phyloP scores from a whole-genome alignment of 2,113 vertebrate genomes.

The Climacteris rufus region DNA sequence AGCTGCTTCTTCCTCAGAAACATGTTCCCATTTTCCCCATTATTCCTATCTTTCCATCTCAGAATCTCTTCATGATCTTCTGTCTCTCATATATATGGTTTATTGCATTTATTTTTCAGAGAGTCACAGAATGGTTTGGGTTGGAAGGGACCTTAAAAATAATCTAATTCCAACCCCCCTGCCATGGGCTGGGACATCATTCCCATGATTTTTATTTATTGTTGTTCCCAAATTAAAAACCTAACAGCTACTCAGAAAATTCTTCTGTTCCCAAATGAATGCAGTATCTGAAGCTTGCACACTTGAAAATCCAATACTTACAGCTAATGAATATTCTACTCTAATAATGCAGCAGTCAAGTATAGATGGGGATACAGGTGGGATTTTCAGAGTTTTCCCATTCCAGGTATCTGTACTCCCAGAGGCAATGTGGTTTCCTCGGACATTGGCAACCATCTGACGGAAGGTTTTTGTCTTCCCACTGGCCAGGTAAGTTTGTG shows the following conservation, averaged over 20 bases:
- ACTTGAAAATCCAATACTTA: conserved; percentile 57
- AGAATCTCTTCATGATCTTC: neutral
- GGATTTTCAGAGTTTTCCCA: conserved; percentile 81
- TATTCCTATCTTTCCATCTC: neutral
- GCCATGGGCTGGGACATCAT: neutral
- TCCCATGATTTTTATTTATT: neutral
- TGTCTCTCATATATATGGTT: neutral
- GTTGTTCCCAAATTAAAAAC: neutral
- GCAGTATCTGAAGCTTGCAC: neutral
- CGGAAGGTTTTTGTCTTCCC: conserved; percentile 78
- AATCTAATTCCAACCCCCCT: neutral
- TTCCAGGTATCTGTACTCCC: conserved; percentile 82
- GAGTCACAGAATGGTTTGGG: neutral
- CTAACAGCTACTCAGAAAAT: neutral
- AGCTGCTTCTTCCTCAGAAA: neutral
- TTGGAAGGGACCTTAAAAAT: neutral
- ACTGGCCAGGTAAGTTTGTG: conserved; percentile 78
- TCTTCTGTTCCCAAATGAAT: neutral
- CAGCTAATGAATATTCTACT: conserved; percentile 82
- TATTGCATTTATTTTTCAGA: neutral
- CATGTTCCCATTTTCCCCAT: neutral
- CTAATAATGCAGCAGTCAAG: conserved; percentile 82
- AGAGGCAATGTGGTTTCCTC: conserved; percentile 81
- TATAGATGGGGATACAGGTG: conserved; percentile 81
- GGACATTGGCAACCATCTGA: conserved; percentile 79